phyloP scores from a whole-genome alignment of 1,140 invertebrate species.

The honey bee (Apis mellifera) region Amel_HAv3.1 CM009932.2:6410001-6410500 shows the following conservation, averaged over 20 bases:
- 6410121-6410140: neutral
- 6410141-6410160: neutral
- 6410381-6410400: neutral
- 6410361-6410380: neutral
- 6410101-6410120: neutral
- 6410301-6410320: neutral
- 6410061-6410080: constrained; percentile 67
- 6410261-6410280: neutral
- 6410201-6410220: neutral
- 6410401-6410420: neutral
- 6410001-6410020: constrained; percentile 65
- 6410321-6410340: neutral
- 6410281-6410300: neutral
- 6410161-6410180: constrained; percentile 19
- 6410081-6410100: constrained; percentile 75
- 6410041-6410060: constrained; percentile 65
- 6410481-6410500: too few relatives aligned
- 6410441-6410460: neutral
- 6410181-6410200: neutral
- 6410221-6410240: too few relatives aligned
- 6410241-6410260: too few relatives aligned
- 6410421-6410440: too few relatives aligned
- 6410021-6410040: constrained; percentile 64
- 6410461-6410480: neutral
- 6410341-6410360: neutral